Base-by-base conservation (phyloP, 2,888 invertebrate species). In the Hypsopygia costalis region DNA sequence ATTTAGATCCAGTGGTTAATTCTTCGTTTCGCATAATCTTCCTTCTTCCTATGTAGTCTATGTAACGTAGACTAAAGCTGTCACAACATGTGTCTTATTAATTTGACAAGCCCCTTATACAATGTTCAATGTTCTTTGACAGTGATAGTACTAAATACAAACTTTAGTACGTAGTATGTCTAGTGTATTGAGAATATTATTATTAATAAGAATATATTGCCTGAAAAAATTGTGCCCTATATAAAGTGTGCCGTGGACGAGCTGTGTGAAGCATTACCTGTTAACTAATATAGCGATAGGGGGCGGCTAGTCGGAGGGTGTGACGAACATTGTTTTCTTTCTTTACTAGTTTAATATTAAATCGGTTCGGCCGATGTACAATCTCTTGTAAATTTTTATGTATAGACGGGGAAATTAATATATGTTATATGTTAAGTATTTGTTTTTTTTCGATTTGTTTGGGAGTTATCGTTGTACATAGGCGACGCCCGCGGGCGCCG, bases 361-460 rank as follows among this genome's bases (percentile, higher is more conserved):
- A 66, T 62, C 77, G 75, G 76, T 64, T 42, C 59, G 47, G 58
- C 79, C 80, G 80, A 66, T 81, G 74, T 80, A 82, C 78, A 82
- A 80, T 81, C 80, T 80, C 79, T 76, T 86, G 86, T 87, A 87
- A 81, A 83, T 79, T 68, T 79, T 79, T 82, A 81, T 85, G 82
- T 85, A 85, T 78, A 87, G 82, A 80, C 69, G 81, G 85, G 85
- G 75, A 81, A 81, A 81, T 83, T 83, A 81, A 83, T 85, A 85
- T 85, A 85, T 83, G 81, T 86, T 85, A 79, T 56, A 66, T 62
- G 64, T 73, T 76, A 74, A 71, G 72, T 66, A 59, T 52, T 78
- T 74, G 76, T 78, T 80, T 80, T 75, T 69, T 63, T 62, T 67
- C 58, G 57, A 58, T 16, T 62, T 58, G 59, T 64, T 71, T 67